Base-by-base conservation (phyloP, 2,113 vertebrate species). In the Anguilla japonica region DNA sequence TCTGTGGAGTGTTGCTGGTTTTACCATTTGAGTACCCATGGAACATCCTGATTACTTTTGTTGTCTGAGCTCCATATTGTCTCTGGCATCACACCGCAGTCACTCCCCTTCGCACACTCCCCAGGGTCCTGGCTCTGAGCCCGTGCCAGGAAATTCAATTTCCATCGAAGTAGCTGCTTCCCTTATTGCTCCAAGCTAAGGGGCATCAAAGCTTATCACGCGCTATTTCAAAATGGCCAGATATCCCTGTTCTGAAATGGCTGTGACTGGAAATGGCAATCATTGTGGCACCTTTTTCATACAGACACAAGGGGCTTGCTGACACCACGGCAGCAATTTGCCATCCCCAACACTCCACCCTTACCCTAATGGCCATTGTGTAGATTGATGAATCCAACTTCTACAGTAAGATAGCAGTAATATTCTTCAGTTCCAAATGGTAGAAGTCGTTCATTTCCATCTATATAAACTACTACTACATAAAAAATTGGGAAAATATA, bases 141-240 rank as follows among this genome's bases (percentile, higher is more conserved):
- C 78, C 86, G 85, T 86, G 88, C 43, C 79, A 83, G 86, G 89
- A 89, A 86, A 91, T 88, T 83, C 5, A 86, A 87, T 89, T 88
- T 89, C 87, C 87, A 89, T 80, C 67, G 40, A 71, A 43, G 46
- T n/a, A 75, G 20, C 75, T 29, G 1, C 53, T 85, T 60, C 41
- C 71, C 83, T 71, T 71, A 67, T 63, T n/a, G 60, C 85, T 84
- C 41, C 41, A 85, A 81, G 79, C 60, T 79, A 88, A 88, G 40
- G 57, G 85, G 53, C 87, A 88, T 87, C 71, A 39, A 41, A 84
- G 53, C 13, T n/a, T 53, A 88, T 88, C 83, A 81, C 87, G 84
- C 26, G 41, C 86, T 87, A 86, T 88, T 87, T 88, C 88, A 89
- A 87, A 86, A 90, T 90, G 84, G 60, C 41, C 85, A 34, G 39